Conservation (phyloP, 1,140 invertebrate species). For the Aphidius gifuensis region DNA sequence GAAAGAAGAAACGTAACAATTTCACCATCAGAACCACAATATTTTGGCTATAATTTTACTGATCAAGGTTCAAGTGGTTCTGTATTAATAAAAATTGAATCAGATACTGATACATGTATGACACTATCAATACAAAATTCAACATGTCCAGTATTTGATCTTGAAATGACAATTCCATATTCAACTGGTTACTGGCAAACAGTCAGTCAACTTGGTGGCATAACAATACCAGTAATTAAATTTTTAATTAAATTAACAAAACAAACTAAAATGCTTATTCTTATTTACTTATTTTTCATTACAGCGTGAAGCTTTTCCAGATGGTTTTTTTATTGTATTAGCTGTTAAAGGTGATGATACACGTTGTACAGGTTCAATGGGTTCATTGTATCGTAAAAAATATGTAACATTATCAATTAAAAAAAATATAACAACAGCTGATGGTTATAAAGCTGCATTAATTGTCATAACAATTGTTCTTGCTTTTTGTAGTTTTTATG, state of each 20-base stretch:
- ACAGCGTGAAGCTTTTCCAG: slow-evolving; percentile 52
- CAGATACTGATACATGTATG: slow-evolving; percentile 58
- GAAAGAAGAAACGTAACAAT: slow-evolving; percentile 33
- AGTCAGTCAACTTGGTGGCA: slow-evolving; percentile 61
- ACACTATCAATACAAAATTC: slow-evolving; percentile 64
- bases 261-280: not conserved
- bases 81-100: slow-evolving; percentile 58
- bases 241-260: not conserved
- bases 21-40: slow-evolving; percentile 56
- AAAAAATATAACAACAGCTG: slow-evolving; percentile 59
- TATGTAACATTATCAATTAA: slow-evolving; percentile 55
- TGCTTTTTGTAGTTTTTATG: slow-evolving; percentile 60
- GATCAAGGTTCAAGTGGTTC: slow-evolving; percentile 48
- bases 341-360: slow-evolving; percentile 75
- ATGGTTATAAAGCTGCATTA: slow-evolving; percentile 63
- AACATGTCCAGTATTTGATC: slow-evolving; percentile 62
- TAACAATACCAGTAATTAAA: slow-evolving; percentile 56
- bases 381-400: slow-evolving; percentile 53
- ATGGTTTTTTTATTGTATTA: slow-evolving; percentile 78
- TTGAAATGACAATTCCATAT: slow-evolving; percentile 61
- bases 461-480: slow-evolving; percentile 58
- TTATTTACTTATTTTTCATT: not conserved
- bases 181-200: slow-evolving; percentile 63
- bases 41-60: slow-evolving; percentile 59
- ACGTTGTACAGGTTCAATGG: slow-evolving; percentile 60